Percentiles rank a stretch among this genome's conserved stretches.
These are phyloP conservation scores for Sciurus vulgaris DNA, from an alignment of 2,797 vertebrate genomes.

Conservation along the genomic window DNA sequence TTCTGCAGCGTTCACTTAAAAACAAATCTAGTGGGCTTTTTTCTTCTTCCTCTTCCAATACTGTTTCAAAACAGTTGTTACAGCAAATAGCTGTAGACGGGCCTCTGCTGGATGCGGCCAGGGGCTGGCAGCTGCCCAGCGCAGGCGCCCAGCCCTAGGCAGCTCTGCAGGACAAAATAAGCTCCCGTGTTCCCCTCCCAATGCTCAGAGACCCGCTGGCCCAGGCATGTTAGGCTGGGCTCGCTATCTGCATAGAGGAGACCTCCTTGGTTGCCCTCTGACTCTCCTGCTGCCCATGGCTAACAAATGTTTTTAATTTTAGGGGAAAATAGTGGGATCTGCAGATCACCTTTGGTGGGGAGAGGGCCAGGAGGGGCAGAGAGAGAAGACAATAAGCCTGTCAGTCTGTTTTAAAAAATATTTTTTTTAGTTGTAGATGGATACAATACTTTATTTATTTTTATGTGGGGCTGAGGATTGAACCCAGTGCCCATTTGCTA, in stretches of 20 bases:
- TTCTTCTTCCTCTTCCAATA: neutral
- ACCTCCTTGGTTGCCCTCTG: slow-evolving; percentile 23
- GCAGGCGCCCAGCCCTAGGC: neutral
- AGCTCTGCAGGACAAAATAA: slow-evolving; percentile 68
- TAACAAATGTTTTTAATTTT: slow-evolving; percentile 83
- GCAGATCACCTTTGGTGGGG: neutral
- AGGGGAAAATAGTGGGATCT: slow-evolving; percentile 64
- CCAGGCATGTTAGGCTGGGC: slow-evolving; percentile 55
- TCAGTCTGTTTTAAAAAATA: neutral
- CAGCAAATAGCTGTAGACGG: slow-evolving; percentile 73
- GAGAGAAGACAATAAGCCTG: neutral
- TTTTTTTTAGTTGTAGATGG: no score
- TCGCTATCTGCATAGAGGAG: neutral
- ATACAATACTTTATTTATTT: no score
- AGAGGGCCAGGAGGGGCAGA: neutral
- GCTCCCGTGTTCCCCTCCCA: slow-evolving; percentile 64
- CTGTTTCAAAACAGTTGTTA: slow-evolving; percentile 77
- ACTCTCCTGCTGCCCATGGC: slow-evolving; percentile 69
- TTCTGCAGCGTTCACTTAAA: slow-evolving; percentile 27
- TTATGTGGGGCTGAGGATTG: no score
- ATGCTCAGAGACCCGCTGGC: slow-evolving; percentile 6
- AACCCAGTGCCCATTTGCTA: no score
- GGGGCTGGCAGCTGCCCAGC: slow-evolving; percentile 81
- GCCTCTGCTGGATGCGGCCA: slow-evolving; percentile 69
- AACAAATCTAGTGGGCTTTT: slow-evolving; percentile 35